Conservation (phyloP, 2,113 vertebrate genomes). For the Zingel zingel region DNA sequence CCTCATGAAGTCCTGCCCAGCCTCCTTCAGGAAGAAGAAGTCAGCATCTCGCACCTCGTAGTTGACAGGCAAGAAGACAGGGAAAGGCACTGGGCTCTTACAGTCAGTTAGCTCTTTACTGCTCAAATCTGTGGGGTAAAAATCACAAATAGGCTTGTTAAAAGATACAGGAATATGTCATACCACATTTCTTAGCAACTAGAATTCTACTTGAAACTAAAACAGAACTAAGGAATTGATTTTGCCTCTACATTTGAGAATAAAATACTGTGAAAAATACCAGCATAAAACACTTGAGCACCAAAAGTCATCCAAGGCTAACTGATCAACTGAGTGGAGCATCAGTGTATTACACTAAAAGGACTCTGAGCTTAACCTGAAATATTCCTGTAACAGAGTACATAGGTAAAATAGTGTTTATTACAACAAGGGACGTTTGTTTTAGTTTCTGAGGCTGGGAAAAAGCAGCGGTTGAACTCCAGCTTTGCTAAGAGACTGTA, state of each 20-base stretch:
- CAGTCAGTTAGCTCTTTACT: constrained; percentile 87
- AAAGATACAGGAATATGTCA: neutral
- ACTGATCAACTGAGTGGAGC: constrained; percentile 66
- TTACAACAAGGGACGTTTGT: constrained; percentile 32
- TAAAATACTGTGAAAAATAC: constrained; percentile 10
- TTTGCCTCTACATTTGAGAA: neutral
- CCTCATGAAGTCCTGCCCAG: constrained; percentile 94
- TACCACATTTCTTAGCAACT: constrained; percentile 7
- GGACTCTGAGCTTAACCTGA: constrained; percentile 57
- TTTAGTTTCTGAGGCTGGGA: neutral
- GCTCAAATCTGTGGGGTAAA: constrained; percentile 84
- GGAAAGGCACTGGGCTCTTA: constrained; percentile 87
- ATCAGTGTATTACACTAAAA: constrained; percentile 72
- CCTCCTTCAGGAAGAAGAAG: constrained; percentile 92
- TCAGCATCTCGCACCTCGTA: constrained; percentile 89
- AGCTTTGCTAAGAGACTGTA: neutral
- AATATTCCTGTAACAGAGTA: constrained; percentile 16
- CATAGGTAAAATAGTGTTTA: constrained; percentile 44
- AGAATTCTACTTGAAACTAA: constrained; percentile 38
- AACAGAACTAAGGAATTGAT: constrained; percentile 4
- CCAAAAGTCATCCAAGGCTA: constrained; percentile 47
- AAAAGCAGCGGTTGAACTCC: neutral
- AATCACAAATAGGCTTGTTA: neutral
- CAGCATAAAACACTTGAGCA: constrained; percentile 1
- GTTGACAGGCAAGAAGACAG: constrained; percentile 90